Evolutionary conservation across 2,797 vertebrate genomes (phyloP).

Genomic region (Urophycis tenuis): DNA sequence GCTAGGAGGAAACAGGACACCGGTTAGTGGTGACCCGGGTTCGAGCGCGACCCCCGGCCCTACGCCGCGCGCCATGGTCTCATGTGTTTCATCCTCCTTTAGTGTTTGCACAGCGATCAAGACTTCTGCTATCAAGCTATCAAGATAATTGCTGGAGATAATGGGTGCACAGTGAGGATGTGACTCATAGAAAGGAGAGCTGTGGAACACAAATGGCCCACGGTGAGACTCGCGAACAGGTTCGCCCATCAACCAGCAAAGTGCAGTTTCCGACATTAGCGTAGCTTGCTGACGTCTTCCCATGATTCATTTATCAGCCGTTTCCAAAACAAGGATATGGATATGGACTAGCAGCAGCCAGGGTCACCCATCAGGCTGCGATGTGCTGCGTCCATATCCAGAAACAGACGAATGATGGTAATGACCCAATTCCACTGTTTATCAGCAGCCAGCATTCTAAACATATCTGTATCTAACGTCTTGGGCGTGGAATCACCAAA

Average conservation of each 20-base stretch:
- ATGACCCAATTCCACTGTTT: background rate
- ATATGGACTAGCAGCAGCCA: background rate
- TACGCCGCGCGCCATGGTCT: no score
- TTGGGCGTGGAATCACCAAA: background rate
- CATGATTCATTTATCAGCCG: background rate
- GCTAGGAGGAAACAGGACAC: constrained; percentile 56
- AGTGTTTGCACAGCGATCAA: background rate
- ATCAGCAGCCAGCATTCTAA: background rate
- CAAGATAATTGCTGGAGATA: background rate
- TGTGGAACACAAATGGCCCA: background rate
- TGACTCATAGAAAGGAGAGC: background rate
- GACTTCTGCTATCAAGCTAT: no score
- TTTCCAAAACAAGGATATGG: background rate
- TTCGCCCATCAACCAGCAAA: background rate
- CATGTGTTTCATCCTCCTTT: no score
- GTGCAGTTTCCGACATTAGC: background rate
- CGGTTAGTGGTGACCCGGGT: background rate
- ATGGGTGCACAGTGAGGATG: background rate
- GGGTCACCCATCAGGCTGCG: background rate
- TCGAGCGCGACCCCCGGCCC: no score
- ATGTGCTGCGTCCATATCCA: no score
- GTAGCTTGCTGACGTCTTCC: background rate
- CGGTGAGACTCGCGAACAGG: background rate
- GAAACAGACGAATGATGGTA: background rate
- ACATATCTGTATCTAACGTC: background rate